A percentile compares a stretch with the other conserved stretches of the same genome.
phyloP scores from a whole-genome alignment of 2,888 invertebrate genomes.

The Papilio demoleus region DNA sequence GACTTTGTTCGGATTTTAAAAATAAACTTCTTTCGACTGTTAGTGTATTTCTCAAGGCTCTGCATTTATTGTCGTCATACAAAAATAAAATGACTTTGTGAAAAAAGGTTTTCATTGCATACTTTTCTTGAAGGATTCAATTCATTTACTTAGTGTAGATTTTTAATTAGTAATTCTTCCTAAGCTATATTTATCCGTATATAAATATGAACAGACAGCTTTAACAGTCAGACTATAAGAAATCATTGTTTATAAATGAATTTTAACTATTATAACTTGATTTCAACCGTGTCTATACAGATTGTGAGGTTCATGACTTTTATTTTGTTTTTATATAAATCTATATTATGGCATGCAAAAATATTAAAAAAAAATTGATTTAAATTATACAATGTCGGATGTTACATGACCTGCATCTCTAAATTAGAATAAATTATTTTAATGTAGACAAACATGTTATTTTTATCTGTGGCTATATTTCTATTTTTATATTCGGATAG shows the following conservation, averaged over 20 bases:
- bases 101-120: neutral
- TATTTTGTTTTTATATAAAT: too few relatives aligned
- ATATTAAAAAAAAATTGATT: too few relatives aligned
- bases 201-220: too few relatives aligned
- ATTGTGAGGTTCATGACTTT: too few relatives aligned
- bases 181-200: too few relatives aligned
- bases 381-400: slow-evolving; percentile 16
- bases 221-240: too few relatives aligned
- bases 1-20: slow-evolving; percentile 56
- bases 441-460: slow-evolving; percentile 2
- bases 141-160: too few relatives aligned
- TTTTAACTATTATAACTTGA: too few relatives aligned
- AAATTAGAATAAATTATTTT: slow-evolving; percentile 4
- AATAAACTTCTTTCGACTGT: slow-evolving; percentile 66
- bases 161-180: too few relatives aligned
- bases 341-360: too few relatives aligned
- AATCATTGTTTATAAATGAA: too few relatives aligned
- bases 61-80: slow-evolving; percentile 29
- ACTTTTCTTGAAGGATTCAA: neutral
- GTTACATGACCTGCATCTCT: neutral
- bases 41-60: slow-evolving; percentile 48
- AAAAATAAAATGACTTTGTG: slow-evolving; percentile 40
- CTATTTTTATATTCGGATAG: slow-evolving; percentile 12
- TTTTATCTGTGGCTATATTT: slow-evolving; percentile 7
- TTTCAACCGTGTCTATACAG: too few relatives aligned